These are phyloP conservation scores for Lepisosteus osseus DNA, from an alignment of 2,113 vertebrate genomes.

Conservation along the genomic window DNA sequence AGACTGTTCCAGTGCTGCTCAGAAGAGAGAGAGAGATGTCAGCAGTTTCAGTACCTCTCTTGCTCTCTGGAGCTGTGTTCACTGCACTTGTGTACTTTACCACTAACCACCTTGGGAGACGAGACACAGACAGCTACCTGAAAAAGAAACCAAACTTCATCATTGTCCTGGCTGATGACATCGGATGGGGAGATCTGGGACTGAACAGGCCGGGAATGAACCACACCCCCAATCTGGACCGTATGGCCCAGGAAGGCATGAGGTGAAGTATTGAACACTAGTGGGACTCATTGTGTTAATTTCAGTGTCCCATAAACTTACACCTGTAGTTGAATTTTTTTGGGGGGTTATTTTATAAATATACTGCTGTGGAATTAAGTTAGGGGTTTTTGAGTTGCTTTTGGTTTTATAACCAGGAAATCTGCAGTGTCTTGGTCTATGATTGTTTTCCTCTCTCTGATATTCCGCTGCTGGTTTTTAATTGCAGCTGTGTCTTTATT, in stretches of 20 bases:
- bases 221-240: slow-evolving; percentile 77
- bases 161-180: slow-evolving; percentile 87
- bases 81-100: slow-evolving; percentile 56
- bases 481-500: too few relatives aligned
- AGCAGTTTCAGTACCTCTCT: slow-evolving; percentile 4
- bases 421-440: too few relatives aligned
- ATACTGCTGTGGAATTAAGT: too few relatives aligned
- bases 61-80: slow-evolving; percentile 43
- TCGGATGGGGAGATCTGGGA: slow-evolving; percentile 93
- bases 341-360: too few relatives aligned
- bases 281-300: too few relatives aligned
- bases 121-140: background rate
- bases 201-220: slow-evolving; percentile 67
- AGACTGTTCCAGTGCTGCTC: too few relatives aligned
- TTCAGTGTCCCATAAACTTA: too few relatives aligned
- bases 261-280: slow-evolving; percentile 55
- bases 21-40: slow-evolving; percentile 51
- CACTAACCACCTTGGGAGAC: slow-evolving; percentile 12
- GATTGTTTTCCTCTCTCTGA: too few relatives aligned
- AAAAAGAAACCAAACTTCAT: slow-evolving; percentile 78
- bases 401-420: too few relatives aligned
- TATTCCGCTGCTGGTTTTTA: too few relatives aligned
- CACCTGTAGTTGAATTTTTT: too few relatives aligned
- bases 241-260: slow-evolving; percentile 75
- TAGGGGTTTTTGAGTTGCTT: too few relatives aligned